phyloP scores from a whole-genome alignment of 2,888 invertebrate genomes.

The Eretmocerus hayati region DNA sequence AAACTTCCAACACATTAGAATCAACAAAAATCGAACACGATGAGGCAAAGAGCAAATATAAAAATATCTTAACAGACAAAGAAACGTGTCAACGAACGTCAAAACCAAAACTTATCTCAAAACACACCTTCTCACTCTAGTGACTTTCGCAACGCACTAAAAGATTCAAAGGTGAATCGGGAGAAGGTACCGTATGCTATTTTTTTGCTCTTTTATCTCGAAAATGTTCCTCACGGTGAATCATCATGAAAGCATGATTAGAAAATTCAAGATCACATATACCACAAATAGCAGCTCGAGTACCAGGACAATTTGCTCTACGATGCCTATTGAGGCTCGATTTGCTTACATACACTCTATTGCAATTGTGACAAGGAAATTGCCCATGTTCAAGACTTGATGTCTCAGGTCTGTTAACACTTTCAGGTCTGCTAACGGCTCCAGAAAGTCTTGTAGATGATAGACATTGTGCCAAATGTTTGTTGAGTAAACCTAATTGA shows the following conservation, averaged over 20 bases:
- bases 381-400: constrained; percentile 17
- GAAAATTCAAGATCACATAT: constrained; percentile 18
- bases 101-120: too few species aligned
- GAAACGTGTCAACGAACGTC: too few species aligned
- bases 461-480: constrained; percentile 3
- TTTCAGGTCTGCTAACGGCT: not conserved
- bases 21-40: too few species aligned
- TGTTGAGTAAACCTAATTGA: not conserved
- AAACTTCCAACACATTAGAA: too few species aligned
- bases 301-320: constrained; percentile 14
- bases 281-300: constrained; percentile 14
- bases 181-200: too few species aligned
- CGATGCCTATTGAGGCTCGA: constrained; percentile 42
- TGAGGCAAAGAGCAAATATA: too few species aligned
- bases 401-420: not conserved
- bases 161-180: too few species aligned
- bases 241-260: constrained; percentile 15
- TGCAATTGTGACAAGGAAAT: constrained; percentile 41
- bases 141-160: too few species aligned
- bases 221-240: constrained; percentile 20
- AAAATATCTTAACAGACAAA: too few species aligned
- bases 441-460: too few species aligned
- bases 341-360: constrained; percentile 41
- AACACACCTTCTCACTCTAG: too few species aligned
- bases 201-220: constrained; percentile 15